Percentiles rank a stretch among this genome's conserved stretches.
Evolutionary conservation across 2,797 vertebrate genomes (phyloP).

Genomic region (Macropus fuliginosus): DNA sequence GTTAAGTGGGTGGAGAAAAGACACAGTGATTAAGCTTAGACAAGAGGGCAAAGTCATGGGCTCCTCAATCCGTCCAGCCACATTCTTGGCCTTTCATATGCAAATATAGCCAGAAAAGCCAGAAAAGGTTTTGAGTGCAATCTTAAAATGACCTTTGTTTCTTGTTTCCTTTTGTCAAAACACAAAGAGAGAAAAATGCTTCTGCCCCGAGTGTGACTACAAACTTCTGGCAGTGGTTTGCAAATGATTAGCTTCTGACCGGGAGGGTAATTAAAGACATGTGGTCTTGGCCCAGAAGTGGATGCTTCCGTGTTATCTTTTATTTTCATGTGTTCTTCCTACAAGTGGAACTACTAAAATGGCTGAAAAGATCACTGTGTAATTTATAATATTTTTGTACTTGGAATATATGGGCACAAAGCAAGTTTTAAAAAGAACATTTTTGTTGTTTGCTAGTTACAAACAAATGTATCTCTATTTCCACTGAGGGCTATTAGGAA

Average conservation of each 20-base stretch:
- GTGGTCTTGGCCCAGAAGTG: not conserved
- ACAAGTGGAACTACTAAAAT: not conserved
- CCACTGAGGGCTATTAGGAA: not conserved
- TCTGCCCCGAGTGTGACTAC: not conserved
- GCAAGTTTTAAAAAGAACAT: not conserved
- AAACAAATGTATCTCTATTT: not conserved
- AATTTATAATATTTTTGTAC: not conserved
- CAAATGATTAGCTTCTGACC: accelerated
- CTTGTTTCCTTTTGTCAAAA: constrained; percentile 5
- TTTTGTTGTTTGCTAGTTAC: not conserved
- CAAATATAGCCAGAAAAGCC: not conserved
- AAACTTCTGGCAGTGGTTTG: not conserved
- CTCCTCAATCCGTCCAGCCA: not conserved
- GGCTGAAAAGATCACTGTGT: not conserved
- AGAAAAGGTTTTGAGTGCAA: not conserved
- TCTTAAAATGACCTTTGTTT: not conserved
- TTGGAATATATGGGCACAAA: not conserved
- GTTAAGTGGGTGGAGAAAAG: not conserved
- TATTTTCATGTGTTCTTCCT: not conserved
- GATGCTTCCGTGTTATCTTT: not conserved
- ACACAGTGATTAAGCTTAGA: not conserved
- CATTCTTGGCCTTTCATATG: not conserved
- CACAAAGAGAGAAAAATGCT: not conserved
- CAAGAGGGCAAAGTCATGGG: not conserved
- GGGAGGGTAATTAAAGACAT: not conserved